Evolutionary conservation across 2,888 invertebrate species (phyloP).

Genomic region (Erebia epiphron): DNA sequence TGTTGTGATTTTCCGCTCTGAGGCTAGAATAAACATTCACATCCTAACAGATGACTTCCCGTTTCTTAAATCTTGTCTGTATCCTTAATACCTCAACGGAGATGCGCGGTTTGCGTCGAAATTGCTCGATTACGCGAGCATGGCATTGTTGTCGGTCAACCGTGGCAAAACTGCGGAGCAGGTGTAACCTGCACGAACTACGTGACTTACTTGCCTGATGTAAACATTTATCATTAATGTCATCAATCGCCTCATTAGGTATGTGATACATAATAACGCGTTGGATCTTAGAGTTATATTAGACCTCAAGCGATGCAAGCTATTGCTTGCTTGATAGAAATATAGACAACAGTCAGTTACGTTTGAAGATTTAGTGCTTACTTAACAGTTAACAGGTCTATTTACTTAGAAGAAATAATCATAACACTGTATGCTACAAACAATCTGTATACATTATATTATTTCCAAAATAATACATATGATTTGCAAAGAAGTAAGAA

Average conservation of each 20-base stretch:
- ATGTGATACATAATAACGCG: conserved; percentile 23
- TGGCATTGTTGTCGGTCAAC: conserved; percentile 73
- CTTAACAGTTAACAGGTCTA: background rate
- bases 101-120: conserved; percentile 65
- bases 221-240: conserved; percentile 39
- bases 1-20: conserved; percentile 27
- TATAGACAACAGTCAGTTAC: background rate
- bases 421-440: background rate
- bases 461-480: conserved; percentile 51
- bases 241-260: conserved; percentile 42
- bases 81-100: conserved; percentile 60
- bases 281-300: background rate
- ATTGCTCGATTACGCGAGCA: conserved; percentile 69
- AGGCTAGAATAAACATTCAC: conserved; percentile 39
- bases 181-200: conserved; percentile 63
- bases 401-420: background rate
- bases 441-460: background rate
- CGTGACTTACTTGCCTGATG: conserved; percentile 64
- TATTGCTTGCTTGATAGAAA: background rate
- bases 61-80: conserved; percentile 67
- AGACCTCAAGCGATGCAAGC: background rate
- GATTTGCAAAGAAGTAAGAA: conserved; percentile 47
- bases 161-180: conserved; percentile 66
- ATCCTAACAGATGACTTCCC: conserved; percentile 59
- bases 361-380: background rate